These are phyloP conservation scores for Entelurus aequoreus DNA, from an alignment of 2,113 vertebrate species.

Conservation along the genomic window DNA sequence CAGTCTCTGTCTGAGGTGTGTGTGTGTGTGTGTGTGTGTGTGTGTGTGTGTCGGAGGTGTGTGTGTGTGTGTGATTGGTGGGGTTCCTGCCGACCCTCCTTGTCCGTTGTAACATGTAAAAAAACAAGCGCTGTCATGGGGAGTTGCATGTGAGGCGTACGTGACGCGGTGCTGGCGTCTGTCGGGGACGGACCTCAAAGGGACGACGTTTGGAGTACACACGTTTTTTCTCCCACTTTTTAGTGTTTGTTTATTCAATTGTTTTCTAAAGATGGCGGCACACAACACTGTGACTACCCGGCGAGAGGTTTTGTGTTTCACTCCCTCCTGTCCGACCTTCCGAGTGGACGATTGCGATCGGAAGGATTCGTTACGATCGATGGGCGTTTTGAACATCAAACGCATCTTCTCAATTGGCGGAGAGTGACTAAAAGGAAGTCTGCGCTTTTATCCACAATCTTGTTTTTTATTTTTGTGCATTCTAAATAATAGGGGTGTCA, in stretches of 20 bases:
- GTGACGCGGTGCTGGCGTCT: conserved; percentile 75
- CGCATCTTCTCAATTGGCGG: too few relatives aligned
- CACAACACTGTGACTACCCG: conserved; percentile 19
- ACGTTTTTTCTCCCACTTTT: conserved; percentile 21
- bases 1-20: conserved; percentile 78
- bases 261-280: conserved; percentile 14
- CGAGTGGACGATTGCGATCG: conserved; percentile 31
- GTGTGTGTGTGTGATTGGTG: conserved; percentile 36
- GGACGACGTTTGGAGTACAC: conserved; percentile 59
- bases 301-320: conserved; percentile 38
- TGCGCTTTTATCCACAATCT: too few relatives aligned
- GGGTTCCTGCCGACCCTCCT: conserved; percentile 59
- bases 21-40: too few relatives aligned
- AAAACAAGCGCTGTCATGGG: conserved; percentile 71
- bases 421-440: too few relatives aligned
- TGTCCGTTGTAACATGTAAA: conserved; percentile 72
- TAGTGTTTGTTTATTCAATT: conserved; percentile 3
- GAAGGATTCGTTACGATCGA: conserved; percentile 3
- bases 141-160: conserved; percentile 77
- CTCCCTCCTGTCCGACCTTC: conserved; percentile 36
- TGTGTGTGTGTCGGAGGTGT: too few relatives aligned
- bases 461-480: too few relatives aligned
- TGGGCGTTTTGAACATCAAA: too few relatives aligned
- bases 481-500: too few relatives aligned
- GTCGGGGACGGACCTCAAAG: conserved; percentile 65